Conservation (phyloP, 2,888 invertebrate species). For the Amiota mariae region DNA sequence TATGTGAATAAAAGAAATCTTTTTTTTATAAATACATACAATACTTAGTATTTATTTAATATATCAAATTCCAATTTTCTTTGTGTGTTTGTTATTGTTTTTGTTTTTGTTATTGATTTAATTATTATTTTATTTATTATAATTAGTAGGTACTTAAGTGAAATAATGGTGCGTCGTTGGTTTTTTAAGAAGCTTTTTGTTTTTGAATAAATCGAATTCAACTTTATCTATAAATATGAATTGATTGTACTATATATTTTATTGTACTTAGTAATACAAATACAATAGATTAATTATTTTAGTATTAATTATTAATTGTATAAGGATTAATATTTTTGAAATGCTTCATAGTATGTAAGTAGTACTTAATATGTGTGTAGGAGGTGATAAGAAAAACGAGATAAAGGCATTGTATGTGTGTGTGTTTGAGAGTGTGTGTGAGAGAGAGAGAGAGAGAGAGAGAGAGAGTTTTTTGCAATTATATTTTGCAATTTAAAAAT, state of each 20-base stretch:
- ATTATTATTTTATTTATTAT: not conserved
- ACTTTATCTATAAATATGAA: not conserved
- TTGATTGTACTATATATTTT: too few relatives aligned
- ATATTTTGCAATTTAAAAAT: conserved; percentile 44
- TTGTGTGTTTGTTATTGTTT: too few relatives aligned
- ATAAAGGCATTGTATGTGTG: too few relatives aligned
- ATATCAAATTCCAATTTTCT: not conserved
- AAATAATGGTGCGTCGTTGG: conserved; percentile 9
- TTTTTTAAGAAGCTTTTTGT: conserved; percentile 7
- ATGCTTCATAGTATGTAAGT: conserved; percentile 4
- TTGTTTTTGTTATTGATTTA: not conserved
- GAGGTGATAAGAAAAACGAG: not conserved
- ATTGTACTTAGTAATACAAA: too few relatives aligned
- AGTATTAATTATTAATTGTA: conserved; percentile 1
- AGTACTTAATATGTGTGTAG: not conserved
- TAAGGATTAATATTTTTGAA: conserved; percentile 11
- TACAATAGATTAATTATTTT: not conserved
- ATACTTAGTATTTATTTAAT: too few relatives aligned
- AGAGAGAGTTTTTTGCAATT: conserved; percentile 42
- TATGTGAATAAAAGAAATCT: not conserved
- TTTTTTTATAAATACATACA: not conserved
- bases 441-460: not conserved
- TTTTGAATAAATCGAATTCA: not conserved
- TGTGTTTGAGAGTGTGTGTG: too few relatives aligned
- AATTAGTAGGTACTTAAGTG: not conserved